phyloP scores from a whole-genome alignment of 2,113 vertebrate species.

The Podiceps cristatus region DNA sequence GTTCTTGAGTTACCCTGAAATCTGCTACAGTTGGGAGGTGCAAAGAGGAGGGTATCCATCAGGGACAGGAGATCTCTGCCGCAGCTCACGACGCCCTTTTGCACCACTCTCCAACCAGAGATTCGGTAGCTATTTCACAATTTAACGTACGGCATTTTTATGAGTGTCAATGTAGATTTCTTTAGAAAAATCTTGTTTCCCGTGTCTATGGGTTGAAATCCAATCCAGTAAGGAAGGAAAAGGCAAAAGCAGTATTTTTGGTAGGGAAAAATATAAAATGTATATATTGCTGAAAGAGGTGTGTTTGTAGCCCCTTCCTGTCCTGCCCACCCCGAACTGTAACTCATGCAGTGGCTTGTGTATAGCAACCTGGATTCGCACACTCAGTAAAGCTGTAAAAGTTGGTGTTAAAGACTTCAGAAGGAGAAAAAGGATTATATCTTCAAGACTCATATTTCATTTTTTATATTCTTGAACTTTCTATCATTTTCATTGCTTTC shows the following conservation, averaged over 20 bases:
- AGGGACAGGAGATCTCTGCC: not conserved
- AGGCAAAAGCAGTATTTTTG: not conserved
- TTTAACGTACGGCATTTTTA: not conserved
- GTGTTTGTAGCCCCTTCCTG: not conserved
- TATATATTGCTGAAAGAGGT: not conserved
- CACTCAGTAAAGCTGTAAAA: not conserved
- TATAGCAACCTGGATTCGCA: not conserved
- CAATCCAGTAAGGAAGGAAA: not conserved
- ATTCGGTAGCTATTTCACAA: not conserved
- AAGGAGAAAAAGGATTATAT: not conserved
- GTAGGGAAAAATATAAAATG: not conserved
- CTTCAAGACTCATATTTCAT: not conserved
- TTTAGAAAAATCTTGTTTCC: not conserved
- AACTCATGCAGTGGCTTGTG: rapidly evolving
- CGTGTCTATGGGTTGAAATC: not conserved
- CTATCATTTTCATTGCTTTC: not conserved
- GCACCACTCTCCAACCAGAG: not conserved
- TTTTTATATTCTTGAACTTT: not conserved
- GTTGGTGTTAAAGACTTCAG: not conserved
- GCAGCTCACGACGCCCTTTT: not conserved
- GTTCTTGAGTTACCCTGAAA: not conserved
- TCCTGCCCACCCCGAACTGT: not conserved
- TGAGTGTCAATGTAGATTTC: not conserved
- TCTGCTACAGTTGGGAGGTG: not conserved
- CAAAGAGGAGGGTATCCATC: not conserved